Conservation (phyloP, 2,797 vertebrate genomes). For the Scarus forsteni region DNA sequence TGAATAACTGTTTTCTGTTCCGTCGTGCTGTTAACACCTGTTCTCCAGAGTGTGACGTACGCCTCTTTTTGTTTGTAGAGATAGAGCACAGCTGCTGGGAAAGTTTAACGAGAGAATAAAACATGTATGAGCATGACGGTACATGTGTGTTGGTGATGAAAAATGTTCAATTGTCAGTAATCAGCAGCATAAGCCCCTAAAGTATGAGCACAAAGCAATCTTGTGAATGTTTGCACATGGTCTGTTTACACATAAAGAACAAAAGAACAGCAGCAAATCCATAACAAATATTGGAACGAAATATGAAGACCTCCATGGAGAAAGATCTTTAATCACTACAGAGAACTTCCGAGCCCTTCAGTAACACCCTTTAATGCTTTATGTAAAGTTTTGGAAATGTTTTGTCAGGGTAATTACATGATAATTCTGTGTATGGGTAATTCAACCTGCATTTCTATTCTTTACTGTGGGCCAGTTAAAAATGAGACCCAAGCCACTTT, state of each 20-base stretch:
- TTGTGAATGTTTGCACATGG: constrained; percentile 17
- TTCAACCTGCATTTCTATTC: neutral
- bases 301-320: constrained; percentile 1
- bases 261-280: neutral
- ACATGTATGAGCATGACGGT: constrained; percentile 26
- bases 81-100: neutral
- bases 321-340: neutral
- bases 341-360: constrained; percentile 1
- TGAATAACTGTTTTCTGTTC: constrained; percentile 26
- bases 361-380: neutral
- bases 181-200: neutral
- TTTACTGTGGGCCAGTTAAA: too few species aligned
- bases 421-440: neutral
- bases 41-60: constrained; percentile 18
- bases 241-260: constrained; percentile 9
- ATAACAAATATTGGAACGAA: constrained; percentile 9
- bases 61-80: neutral
- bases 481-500: too few species aligned
- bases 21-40: constrained; percentile 41
- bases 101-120: constrained; percentile 5
- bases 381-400: neutral
- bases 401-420: neutral
- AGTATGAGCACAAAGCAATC: neutral
- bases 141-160: neutral
- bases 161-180: neutral